A percentile compares a stretch with the other conserved stretches of the same genome.
phyloP scores from a whole-genome alignment of 2,113 vertebrate species.

The Ariopsis seemanni region DNA sequence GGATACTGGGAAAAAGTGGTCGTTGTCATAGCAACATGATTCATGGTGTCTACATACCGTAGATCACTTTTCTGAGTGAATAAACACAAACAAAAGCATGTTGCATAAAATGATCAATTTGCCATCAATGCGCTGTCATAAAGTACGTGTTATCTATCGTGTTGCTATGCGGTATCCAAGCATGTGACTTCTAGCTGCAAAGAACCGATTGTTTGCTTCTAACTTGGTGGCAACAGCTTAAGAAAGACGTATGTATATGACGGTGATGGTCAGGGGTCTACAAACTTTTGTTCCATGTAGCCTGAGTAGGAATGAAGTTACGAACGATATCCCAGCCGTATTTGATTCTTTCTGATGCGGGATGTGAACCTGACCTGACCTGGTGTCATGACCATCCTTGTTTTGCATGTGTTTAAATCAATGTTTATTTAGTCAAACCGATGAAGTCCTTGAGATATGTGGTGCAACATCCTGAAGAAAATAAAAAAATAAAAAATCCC shows the following conservation, averaged over 20 bases:
- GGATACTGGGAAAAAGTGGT: no score
- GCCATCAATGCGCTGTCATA: no score
- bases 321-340: no score
- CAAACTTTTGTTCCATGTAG: not conserved
- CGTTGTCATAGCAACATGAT: no score
- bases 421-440: not conserved
- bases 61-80: no score
- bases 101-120: no score
- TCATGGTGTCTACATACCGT: no score
- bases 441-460: not conserved
- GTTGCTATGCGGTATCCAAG: no score
- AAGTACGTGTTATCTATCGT: no score
- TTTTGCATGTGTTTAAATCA: not conserved
- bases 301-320: not conserved
- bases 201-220: not conserved
- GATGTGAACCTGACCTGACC: not conserved
- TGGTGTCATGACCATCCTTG: not conserved
- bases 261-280: not conserved
- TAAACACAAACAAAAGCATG: no score
- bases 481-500: not conserved
- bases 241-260: not conserved
- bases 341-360: no score
- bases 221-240: not conserved
- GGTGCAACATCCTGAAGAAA: not conserved
- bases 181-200: no score